Conservation (phyloP, 1,140 invertebrate species). For the Macrobrachium rosenbergii region DNA sequence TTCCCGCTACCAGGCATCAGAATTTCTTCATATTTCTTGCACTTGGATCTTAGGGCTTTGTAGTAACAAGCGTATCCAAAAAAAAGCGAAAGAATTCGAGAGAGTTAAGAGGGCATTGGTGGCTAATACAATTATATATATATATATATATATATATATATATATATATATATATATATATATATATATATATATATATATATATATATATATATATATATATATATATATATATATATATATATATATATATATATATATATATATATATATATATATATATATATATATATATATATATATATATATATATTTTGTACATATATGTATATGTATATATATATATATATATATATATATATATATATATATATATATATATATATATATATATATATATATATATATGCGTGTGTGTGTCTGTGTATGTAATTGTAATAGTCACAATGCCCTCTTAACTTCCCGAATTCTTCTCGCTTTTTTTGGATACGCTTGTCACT, state of each 20-base stretch:
- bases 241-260: slow-evolving; percentile 17
- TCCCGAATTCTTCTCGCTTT: too few species aligned
- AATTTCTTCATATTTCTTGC: too few species aligned
- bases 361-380: slow-evolving; percentile 19
- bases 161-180: slow-evolving; percentile 21
- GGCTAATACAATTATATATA: too few species aligned
- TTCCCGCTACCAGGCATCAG: too few species aligned
- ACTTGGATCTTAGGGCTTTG: too few species aligned
- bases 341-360: not conserved
- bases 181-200: slow-evolving; percentile 9
- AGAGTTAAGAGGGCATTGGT: too few species aligned
- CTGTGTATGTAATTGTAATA: too few species aligned
- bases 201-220: slow-evolving; percentile 18
- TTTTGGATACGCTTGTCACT: too few species aligned
- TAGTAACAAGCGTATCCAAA: too few species aligned
- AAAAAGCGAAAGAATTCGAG: too few species aligned
- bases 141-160: slow-evolving; percentile 9
- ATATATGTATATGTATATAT: not conserved
- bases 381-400: not conserved
- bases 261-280: slow-evolving; percentile 17
- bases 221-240: slow-evolving; percentile 18
- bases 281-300: slow-evolving; percentile 9
- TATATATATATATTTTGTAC: not conserved
- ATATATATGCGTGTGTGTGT: not conserved
- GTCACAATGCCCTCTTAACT: too few species aligned